A percentile compares a stretch with the other conserved stretches of the same genome.
Evolutionary conservation across 2,888 invertebrate species (phyloP).

Genomic region (Embidobia sp.): DNA sequence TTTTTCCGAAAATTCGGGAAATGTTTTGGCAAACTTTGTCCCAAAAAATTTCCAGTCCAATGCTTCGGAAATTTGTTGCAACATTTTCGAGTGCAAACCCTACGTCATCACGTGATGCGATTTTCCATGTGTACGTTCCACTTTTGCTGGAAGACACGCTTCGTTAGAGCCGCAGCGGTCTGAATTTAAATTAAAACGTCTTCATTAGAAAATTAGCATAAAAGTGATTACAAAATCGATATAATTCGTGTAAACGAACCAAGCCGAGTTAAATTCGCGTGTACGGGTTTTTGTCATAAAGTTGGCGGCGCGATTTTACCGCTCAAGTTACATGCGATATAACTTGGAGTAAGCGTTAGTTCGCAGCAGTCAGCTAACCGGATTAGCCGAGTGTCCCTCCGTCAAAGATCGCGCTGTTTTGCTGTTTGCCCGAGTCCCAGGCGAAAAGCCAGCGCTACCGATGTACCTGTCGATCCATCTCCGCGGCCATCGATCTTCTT

Average conservation of each 20-base stretch:
- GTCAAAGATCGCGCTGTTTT: slow-evolving; percentile 51
- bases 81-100: too few relatives aligned
- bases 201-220: too few relatives aligned
- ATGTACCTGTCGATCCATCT: slow-evolving; percentile 48
- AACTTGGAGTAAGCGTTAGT: slow-evolving; percentile 31
- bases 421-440: slow-evolving; percentile 50
- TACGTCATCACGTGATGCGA: too few relatives aligned
- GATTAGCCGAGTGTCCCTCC: slow-evolving; percentile 43
- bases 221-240: too few relatives aligned
- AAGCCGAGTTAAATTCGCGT: slow-evolving; percentile 17
- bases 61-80: too few relatives aligned
- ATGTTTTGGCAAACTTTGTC: too few relatives aligned
- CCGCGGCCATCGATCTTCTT: slow-evolving; percentile 57
- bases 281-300: slow-evolving; percentile 38
- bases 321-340: slow-evolving; percentile 44
- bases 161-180: too few relatives aligned
- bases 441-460: slow-evolving; percentile 41
- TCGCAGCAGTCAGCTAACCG: slow-evolving; percentile 43
- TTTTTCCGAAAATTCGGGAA: too few relatives aligned
- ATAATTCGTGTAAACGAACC: neutral
- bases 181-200: too few relatives aligned
- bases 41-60: too few relatives aligned
- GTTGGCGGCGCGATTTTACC: slow-evolving; percentile 27
- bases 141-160: too few relatives aligned
- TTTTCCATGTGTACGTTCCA: too few relatives aligned